Evolutionary conservation across 1,140 invertebrate species (phyloP), one percentile per base, ranked within the genome.

Genomic region (Drosophila rhopaloa): DNA sequence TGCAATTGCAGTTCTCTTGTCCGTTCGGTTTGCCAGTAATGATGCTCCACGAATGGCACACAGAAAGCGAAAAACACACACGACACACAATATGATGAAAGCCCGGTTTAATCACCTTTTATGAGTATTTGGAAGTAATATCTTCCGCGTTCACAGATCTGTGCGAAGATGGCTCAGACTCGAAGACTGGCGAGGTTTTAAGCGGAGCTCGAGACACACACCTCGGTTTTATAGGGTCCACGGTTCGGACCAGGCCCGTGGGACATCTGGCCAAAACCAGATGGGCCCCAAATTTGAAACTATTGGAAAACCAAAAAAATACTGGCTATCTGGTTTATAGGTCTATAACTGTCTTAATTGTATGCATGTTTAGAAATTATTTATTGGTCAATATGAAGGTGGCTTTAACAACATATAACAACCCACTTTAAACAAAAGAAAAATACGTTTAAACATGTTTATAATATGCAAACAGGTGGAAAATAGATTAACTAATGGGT

Each of bases 41-140:
- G 43, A 40, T 11, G n/a, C 13, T 14, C n/a, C n/a, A 16, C n/a
- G 29, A 66, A 53, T 41, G 46, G 16, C 13, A 27, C 53, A 41
- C 27, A 16, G n/a, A 35, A n/a, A 57, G 16, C 48, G 57, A 46
- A 61, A 54, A 44, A 40, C 8, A 44, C 43, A 41, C 47, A 55
- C 53, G 29, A 70, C 47, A 55, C 47, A 61, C 29, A 37, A 65
- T 41, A 73, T 37, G 40, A 53, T 41, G 35, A 53, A 62, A 50
- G n/a, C 43, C 27, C 57, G 40, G 16, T 58, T 67, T 41, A 81
- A 82, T 82, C 79, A 81, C 81, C 81, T 74, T 85, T 84, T 62
- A 67, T 40, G 13, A 53, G 14, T 61, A 44, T 75, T 7, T 16
- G 40, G 27, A 35, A 53, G 19, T 9, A 5, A 37, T 51, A 48